phyloP scores from a whole-genome alignment of 2,888 invertebrate genomes.

The Acronicta leporina region DNA sequence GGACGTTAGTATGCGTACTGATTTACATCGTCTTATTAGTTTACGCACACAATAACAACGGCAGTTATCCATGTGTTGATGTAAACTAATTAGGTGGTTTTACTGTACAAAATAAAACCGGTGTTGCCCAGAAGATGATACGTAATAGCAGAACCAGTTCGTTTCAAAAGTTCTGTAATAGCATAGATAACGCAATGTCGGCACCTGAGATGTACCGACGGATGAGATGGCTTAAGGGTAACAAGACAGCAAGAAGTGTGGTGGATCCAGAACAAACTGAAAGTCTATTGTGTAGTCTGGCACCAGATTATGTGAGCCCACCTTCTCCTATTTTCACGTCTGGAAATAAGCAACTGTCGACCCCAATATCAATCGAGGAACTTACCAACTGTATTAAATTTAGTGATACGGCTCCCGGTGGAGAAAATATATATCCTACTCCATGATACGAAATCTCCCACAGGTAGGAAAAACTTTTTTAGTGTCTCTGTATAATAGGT shows the following conservation, averaged over 20 bases:
- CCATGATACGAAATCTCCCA: conserved; percentile 4
- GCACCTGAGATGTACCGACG: background rate
- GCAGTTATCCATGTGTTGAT: too few species aligned
- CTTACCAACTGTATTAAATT: background rate
- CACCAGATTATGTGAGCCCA: conserved; percentile 1
- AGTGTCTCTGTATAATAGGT: conserved; percentile 6
- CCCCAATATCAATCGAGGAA: conserved; percentile 1
- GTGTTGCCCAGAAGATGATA: background rate
- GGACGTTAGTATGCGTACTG: too few species aligned
- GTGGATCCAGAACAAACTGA: background rate
- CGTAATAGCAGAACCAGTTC: background rate
- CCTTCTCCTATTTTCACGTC: background rate
- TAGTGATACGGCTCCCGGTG: conserved; percentile 8
- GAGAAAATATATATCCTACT: conserved; percentile 11
- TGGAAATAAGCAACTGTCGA: background rate
- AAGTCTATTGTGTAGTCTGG: background rate
- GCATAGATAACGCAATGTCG: background rate
- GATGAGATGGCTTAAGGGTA: conserved; percentile 7
- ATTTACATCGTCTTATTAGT: too few species aligned
- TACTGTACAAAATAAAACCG: background rate
- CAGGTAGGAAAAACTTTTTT: background rate
- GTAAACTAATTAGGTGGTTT: too few species aligned
- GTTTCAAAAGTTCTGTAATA: background rate
- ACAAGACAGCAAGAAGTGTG: background rate
- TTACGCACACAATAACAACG: too few species aligned